Base-by-base conservation (phyloP, 2,113 vertebrate genomes). In the Pachypanchax playfairii region DNA sequence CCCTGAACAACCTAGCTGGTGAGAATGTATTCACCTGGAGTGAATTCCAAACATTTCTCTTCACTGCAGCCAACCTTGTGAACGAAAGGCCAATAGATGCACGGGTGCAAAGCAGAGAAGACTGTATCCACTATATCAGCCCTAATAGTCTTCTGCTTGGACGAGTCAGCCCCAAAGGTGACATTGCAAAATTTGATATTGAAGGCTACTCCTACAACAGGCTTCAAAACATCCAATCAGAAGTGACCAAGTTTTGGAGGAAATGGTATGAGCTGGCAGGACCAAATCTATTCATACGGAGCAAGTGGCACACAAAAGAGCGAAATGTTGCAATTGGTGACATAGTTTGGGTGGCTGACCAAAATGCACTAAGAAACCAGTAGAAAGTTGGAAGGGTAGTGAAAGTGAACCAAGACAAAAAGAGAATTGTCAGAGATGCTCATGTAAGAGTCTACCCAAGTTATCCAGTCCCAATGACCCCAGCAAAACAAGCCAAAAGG, bases 21-120 rank as follows among this genome's bases (percentile, higher is more conserved):
- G 15, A 48, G 15, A 18, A 18, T 14, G 6, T 1, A 3, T 22
- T 53, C n/a, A 24, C 29, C 21, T 22, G 25, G 10, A 24, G 35
- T 26, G 22, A 55, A 18, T n/a, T 26, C 10, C 22, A 55, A 28
- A 53, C 51, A 6, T 22, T 60, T 17, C 39, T 77, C 2, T 43
- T 22, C 15, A 53, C 59, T 11, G 61, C 65, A n/a, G 52, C 55
- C 12, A 77, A 74, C 29, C 52, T 82, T 3, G 31, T 47, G 3
- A 82, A 78, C 48, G 56, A 82, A 17, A 31, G 61, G 2, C 65
- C 43, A 3, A 79, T 73, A 8, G 71, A 73, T 22, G 64, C 68
- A 7, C 69, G 54, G 12, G 26, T 18, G 1, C 72, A 76, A 17
- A 69, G 58, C 12, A 15, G 11, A 5, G 75, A 79, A 42, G 41